Evolutionary conservation across 2,113 vertebrate species (phyloP).

Genomic region (Colius striatus): DNA sequence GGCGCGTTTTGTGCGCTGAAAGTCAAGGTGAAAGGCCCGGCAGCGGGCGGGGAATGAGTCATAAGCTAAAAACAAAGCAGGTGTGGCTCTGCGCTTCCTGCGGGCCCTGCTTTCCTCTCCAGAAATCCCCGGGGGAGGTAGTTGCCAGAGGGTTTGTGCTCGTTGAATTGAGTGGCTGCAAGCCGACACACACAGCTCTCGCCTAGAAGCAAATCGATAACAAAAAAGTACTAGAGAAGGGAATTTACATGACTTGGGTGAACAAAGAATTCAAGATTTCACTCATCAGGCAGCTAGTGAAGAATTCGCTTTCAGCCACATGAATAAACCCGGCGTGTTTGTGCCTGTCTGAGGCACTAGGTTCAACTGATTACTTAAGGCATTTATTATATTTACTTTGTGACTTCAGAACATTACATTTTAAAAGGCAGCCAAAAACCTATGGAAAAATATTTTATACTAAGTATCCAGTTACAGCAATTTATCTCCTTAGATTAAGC

Average conservation of each 20-base stretch:
- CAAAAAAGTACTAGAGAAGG: not conserved
- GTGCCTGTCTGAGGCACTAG: not conserved
- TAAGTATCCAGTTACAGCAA: not conserved
- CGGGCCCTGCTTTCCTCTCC: not conserved
- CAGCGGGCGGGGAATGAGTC: not conserved
- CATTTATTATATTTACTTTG: not conserved
- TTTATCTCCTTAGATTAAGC: not conserved
- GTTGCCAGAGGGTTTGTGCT: fast-evolving
- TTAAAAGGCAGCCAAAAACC: not conserved
- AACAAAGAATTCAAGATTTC: not conserved
- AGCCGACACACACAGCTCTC: not conserved
- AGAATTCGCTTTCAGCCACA: not conserved
- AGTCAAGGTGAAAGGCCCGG: not conserved
- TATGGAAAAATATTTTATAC: not conserved
- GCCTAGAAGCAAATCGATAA: not conserved
- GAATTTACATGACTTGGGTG: not conserved
- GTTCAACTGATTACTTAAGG: not conserved
- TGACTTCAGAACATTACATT: not conserved
- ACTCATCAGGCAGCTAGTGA: not conserved
- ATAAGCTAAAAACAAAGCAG: not conserved
- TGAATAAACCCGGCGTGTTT: not conserved
- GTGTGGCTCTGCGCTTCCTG: not conserved
- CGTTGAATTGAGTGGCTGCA: not conserved
- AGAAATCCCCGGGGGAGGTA: not conserved
- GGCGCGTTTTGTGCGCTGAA: too few species aligned